Base-by-base conservation (phyloP, 2,888 invertebrate species). In the Ariolimax columbianus region DNA sequence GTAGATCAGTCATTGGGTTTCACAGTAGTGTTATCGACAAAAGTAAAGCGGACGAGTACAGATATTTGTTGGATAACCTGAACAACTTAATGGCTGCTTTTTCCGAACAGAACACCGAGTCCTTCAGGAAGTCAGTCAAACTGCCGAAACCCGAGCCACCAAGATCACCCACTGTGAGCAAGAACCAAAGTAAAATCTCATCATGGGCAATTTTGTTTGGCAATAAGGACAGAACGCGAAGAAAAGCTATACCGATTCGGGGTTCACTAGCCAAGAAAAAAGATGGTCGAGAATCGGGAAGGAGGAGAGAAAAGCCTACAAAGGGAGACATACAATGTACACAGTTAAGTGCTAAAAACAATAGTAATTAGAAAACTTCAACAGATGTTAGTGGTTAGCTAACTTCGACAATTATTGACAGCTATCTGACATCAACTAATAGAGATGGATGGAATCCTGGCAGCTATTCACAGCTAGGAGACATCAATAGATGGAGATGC, bases 21-120 rank as follows among this genome's bases (percentile, higher is more conserved):
- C 89, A 88, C 30, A 86, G 89, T 43, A 90, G 90, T 75, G 86
- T 84, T 43, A 79, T 90, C 9, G 90, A 91, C 86, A 88, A 86
- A n/a, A 83, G 85, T 14, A 91, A 91, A 79, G 86, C 80, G 17
- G 85, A 88, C 17, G 87, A 89, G 75, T 89, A 89, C 80, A 87
- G 86, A 70, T 87, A 88, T 63, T 86, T 89, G 77, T 84, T 89
- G 77, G 89, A 88, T 26, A 89, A 87, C 43, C 63, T 92, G 11
- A 87, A 86, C 47, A 85, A 88, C 33, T 88, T 92, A 86, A 89
- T 91, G 90, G 89, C 89, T 55, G 88, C 89, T 75, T 86, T 91
- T 51, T 87, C 91, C 0, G 88, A 91, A 26, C 91, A 92, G 72
- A 86, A 90, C 59, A 89, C 91, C 30, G 86, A 88, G 43, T 91